Evolutionary conservation across 1,140 invertebrate species (phyloP).

Genomic region (Plutomurus gul): DNA sequence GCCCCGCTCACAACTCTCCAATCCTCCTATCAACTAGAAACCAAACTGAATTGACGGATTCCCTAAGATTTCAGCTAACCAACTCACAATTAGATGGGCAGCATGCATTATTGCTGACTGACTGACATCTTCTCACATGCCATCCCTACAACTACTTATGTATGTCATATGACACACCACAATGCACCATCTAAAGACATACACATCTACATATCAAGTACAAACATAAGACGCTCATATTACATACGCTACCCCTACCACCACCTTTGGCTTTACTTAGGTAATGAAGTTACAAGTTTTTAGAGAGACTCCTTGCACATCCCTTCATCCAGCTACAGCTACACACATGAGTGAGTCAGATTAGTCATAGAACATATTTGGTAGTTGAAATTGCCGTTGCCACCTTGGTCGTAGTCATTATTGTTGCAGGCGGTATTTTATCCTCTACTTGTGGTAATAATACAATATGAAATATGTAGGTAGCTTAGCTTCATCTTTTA

Average conservation of each 20-base stretch:
- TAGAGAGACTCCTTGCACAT: too few species aligned
- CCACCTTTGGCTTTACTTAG: background rate
- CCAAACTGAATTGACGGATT: slow-evolving; percentile 1
- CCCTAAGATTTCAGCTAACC: background rate
- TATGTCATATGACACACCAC: too few species aligned
- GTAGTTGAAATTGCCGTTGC: background rate
- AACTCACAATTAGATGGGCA: too few species aligned
- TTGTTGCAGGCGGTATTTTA: background rate
- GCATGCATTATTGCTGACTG: too few species aligned
- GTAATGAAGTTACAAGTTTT: slow-evolving; percentile 1
- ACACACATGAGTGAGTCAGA: background rate
- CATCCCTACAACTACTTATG: too few species aligned
- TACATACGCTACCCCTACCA: background rate
- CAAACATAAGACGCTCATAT: background rate
- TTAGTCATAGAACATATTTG: slow-evolving; percentile 28
- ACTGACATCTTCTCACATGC: slow-evolving; percentile 13
- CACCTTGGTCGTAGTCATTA: background rate
- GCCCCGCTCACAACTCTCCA: background rate
- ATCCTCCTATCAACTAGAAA: background rate
- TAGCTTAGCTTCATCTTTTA: too few species aligned
- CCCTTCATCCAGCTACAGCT: too few species aligned
- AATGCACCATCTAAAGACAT: too few species aligned
- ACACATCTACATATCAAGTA: background rate
- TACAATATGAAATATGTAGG: too few species aligned
- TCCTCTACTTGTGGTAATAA: too few species aligned